Evolutionary conservation across 2,113 vertebrate genomes (phyloP).

Genomic region (Thryonomys swinderianus): DNA sequence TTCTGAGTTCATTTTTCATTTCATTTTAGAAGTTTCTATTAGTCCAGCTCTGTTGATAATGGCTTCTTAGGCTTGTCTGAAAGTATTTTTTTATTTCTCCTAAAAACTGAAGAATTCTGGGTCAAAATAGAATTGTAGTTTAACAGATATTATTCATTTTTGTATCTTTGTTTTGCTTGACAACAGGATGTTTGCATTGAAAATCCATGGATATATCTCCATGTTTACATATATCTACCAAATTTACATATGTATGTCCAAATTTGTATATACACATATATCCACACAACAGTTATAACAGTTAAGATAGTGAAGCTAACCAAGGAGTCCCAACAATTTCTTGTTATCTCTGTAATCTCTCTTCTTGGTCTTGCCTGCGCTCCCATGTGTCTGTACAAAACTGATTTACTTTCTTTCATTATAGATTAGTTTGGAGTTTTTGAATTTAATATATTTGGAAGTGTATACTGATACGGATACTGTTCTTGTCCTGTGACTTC

Average conservation of each 20-base stretch:
- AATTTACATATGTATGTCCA: neutral
- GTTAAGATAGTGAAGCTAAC: neutral
- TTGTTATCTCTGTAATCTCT: neutral
- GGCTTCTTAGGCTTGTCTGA: neutral
- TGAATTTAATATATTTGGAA: neutral
- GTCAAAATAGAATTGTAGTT: neutral
- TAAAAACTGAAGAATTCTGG: neutral
- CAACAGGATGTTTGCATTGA: neutral
- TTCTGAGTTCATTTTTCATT: neutral
- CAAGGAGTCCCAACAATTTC: neutral
- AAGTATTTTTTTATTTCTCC: slow-evolving; percentile 41
- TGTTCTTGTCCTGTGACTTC: neutral
- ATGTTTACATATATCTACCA: neutral
- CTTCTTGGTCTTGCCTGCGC: neutral
- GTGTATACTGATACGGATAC: neutral
- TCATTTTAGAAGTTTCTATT: neutral
- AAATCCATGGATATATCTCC: neutral
- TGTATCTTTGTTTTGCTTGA: neutral
- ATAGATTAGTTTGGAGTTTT: neutral
- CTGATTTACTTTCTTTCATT: neutral
- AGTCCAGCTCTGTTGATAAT: neutral
- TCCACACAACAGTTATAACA: neutral
- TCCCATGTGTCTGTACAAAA: neutral
- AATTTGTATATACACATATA: neutral
- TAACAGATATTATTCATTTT: neutral